Evolutionary conservation across 2,113 vertebrate genomes (phyloP).

Genomic region (Neomonachus schauinslandi): DNA sequence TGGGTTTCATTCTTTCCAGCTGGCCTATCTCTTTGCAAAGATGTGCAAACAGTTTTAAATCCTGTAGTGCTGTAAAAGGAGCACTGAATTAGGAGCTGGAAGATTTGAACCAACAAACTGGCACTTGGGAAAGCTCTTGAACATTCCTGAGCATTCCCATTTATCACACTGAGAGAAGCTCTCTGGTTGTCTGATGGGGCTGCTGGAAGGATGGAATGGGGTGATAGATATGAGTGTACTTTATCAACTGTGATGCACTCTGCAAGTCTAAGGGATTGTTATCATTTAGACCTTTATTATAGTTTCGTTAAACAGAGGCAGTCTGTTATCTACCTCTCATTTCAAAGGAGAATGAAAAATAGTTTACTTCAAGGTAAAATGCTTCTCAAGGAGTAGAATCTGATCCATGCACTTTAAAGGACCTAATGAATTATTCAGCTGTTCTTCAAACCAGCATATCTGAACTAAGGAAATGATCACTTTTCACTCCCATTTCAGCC

Average conservation of each 20-base stretch:
- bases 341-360: conserved; percentile 62
- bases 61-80: neutral
- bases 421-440: conserved; percentile 70
- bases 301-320: conserved; percentile 59
- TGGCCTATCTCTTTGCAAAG: conserved; percentile 3
- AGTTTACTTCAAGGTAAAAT: conserved; percentile 70
- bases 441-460: conserved; percentile 41
- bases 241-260: neutral
- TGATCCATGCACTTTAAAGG: conserved; percentile 60
- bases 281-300: conserved; percentile 62
- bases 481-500: conserved; percentile 29
- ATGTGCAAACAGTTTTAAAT: conserved; percentile 14
- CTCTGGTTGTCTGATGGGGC: neutral
- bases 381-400: conserved; percentile 54
- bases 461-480: conserved; percentile 53
- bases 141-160: neutral
- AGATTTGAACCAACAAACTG: conserved; percentile 17
- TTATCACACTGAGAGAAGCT: neutral
- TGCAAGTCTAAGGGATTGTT: conserved; percentile 38
- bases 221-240: neutral
- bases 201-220: neutral
- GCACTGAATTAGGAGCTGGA: neutral
- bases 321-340: conserved; percentile 53
- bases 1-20: neutral
- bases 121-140: neutral